Percentiles rank a stretch among this genome's conserved stretches.
phyloP scores from a whole-genome alignment of 2,113 vertebrate species.

The Cranoglanis bouderius region DNA sequence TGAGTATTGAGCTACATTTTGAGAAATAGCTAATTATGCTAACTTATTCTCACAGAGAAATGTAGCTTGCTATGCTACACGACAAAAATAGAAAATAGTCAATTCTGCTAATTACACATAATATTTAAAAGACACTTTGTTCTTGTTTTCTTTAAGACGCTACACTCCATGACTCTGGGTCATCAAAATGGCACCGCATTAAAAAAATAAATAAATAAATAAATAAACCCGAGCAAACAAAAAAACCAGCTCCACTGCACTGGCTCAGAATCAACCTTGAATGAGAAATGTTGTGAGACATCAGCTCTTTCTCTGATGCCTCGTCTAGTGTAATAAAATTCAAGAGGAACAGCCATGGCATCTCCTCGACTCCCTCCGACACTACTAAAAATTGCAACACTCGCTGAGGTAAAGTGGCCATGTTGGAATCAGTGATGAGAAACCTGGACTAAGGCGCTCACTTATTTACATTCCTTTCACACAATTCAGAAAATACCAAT shows the following conservation, averaged over 20 bases:
- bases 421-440: conserved; percentile 15
- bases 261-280: conserved; percentile 4
- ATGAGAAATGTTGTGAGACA: conserved; percentile 12
- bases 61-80: not conserved
- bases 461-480: conserved; percentile 27
- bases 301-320: not conserved
- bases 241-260: not conserved
- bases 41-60: not conserved
- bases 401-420: conserved; percentile 1
- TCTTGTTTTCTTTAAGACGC: not conserved
- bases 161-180: not conserved
- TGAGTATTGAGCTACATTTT: not conserved
- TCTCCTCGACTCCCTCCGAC: not conserved
- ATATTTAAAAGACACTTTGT: not conserved
- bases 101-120: not conserved
- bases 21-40: not conserved
- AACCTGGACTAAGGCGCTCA: not conserved
- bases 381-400: conserved; percentile 6
- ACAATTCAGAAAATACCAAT: conserved; percentile 21
- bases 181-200: not conserved
- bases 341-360: conserved; percentile 4
- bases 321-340: conserved; percentile 6
- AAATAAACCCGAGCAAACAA: not conserved
- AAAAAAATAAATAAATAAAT: not conserved
- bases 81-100: not conserved